Conservation (phyloP, 2,113 vertebrate species). For the Neofelis nebulosa region DNA sequence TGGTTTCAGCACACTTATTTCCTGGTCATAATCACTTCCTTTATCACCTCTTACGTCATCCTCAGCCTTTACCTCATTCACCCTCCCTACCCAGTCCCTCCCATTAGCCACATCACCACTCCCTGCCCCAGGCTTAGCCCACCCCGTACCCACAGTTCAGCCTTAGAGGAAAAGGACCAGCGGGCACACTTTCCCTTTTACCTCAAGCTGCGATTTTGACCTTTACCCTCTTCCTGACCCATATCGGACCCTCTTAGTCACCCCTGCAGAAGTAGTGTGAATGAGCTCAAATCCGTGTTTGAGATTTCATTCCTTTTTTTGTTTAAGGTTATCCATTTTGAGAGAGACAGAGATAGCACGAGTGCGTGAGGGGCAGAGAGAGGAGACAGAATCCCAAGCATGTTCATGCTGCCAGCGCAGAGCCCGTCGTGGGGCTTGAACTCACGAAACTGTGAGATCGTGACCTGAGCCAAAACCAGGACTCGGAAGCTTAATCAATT, state of each 20-base stretch:
- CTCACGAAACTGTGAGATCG: too few relatives aligned
- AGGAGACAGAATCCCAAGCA: too few relatives aligned
- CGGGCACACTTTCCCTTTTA: constrained; percentile 46
- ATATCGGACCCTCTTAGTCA: neutral
- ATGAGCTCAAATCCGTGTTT: neutral
- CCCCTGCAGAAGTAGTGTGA: neutral
- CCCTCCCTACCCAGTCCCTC: neutral
- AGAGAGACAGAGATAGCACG: too few relatives aligned
- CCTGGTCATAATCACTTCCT: constrained; percentile 67
- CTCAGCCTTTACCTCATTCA: constrained; percentile 9
- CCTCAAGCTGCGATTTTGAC: neutral
- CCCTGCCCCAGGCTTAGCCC: neutral
- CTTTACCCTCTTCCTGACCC: neutral
- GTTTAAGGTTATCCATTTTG: too few relatives aligned
- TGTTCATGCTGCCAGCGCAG: too few relatives aligned
- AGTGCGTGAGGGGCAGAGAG: too few relatives aligned
- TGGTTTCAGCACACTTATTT: constrained; percentile 56
- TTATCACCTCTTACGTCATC: constrained; percentile 2
- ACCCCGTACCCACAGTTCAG: neutral
- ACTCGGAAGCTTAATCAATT: too few relatives aligned
- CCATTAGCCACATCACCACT: neutral
- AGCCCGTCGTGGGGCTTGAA: too few relatives aligned
- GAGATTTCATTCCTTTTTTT: neutral
- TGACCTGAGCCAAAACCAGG: too few relatives aligned
- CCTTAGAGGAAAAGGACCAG: neutral